Percentiles rank a stretch among this genome's conserved stretches.
Evolutionary conservation across 2,113 vertebrate genomes (phyloP).

Genomic region (Hyperopisus bebe): DNA sequence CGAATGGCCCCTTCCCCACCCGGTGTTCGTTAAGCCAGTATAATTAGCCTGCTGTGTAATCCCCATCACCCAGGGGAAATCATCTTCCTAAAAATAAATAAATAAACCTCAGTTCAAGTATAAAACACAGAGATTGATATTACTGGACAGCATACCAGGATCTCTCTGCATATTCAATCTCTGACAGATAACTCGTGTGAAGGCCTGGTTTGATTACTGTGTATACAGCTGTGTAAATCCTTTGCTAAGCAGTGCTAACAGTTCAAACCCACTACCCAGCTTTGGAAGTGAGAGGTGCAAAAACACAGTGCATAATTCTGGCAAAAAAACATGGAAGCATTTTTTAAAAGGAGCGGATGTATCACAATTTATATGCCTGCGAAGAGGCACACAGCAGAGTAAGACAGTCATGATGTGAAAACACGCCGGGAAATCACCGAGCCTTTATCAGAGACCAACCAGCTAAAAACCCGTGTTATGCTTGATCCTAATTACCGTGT

Average conservation of each 20-base stretch:
- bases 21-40: constrained; percentile 16
- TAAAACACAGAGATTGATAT: constrained; percentile 10
- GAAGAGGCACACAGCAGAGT: not conserved
- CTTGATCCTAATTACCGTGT: not conserved
- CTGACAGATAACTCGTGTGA: not conserved
- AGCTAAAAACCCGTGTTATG: not conserved
- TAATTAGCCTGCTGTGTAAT: constrained; percentile 30
- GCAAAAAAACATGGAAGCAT: not conserved
- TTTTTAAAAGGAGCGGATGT: not conserved
- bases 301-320: not conserved
- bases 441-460: too few species aligned
- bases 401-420: not conserved
- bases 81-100: constrained; percentile 16
- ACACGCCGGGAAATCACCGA: not conserved
- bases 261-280: not conserved
- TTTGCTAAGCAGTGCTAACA: not conserved
- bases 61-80: constrained; percentile 18
- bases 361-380: not conserved
- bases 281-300: not conserved
- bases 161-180: not conserved
- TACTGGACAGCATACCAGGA: not conserved
- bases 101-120: not conserved
- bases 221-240: not conserved
- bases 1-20: not conserved
- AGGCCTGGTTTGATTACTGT: not conserved